These are phyloP conservation scores for Oncorhynchus mykiss DNA, from an alignment of 2,113 vertebrate genomes.

Conservation along the genomic window DNA sequence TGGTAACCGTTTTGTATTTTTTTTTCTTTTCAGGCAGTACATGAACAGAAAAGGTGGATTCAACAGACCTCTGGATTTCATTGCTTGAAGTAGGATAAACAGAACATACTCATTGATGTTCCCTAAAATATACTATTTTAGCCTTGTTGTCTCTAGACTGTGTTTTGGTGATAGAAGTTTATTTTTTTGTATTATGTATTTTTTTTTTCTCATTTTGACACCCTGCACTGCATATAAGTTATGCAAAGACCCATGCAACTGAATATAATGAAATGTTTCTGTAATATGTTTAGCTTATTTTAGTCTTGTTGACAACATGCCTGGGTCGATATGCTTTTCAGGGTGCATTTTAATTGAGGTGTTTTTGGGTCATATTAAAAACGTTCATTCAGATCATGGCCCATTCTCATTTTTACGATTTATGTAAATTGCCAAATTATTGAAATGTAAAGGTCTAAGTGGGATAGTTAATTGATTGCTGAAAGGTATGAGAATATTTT, in stretches of 20 bases:
- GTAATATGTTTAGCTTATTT: background rate
- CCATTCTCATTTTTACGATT: background rate
- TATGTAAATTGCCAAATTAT: background rate
- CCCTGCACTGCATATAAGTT: background rate
- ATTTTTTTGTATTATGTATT: slow-evolving; percentile 15
- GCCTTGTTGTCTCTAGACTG: background rate
- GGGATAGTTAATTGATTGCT: too few species aligned
- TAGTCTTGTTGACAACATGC: background rate
- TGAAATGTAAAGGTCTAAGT: too few species aligned
- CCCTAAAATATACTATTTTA: background rate
- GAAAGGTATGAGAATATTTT: too few species aligned
- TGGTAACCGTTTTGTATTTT: slow-evolving; percentile 72
- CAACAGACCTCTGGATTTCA: slow-evolving; percentile 98
- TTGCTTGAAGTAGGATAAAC: slow-evolving; percentile 76
- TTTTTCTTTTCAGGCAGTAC: slow-evolving; percentile 84
- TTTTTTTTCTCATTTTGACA: background rate
- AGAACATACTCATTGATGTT: slow-evolving; percentile 10
- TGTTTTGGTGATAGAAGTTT: background rate
- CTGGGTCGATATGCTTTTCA: slow-evolving; percentile 8
- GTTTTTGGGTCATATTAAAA: slow-evolving; percentile 52
- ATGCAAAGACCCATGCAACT: background rate
- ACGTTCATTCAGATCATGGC: background rate
- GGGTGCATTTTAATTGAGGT: background rate
- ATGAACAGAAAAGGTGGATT: slow-evolving; percentile 99
- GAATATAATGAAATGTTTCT: slow-evolving; percentile 28